A percentile compares a stretch with the other conserved stretches of the same genome.
Conservation (phyloP, 2,797 vertebrate species). For the Aratinga solstitialis region DNA sequence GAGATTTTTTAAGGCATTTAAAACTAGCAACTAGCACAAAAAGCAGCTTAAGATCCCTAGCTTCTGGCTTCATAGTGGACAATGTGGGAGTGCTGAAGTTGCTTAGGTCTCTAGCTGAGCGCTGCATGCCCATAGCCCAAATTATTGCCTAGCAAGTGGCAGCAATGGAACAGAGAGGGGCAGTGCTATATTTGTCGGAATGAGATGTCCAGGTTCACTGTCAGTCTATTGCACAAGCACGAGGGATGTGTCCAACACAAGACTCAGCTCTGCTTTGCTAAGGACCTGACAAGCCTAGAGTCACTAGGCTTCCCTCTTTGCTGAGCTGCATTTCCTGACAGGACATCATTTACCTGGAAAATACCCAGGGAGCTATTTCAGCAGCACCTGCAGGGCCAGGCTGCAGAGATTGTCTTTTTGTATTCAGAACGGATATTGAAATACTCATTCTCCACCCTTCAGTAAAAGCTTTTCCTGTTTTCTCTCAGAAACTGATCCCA, state of each 20-base stretch:
- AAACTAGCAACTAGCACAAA: neutral
- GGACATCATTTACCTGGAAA: neutral
- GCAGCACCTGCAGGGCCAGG: neutral
- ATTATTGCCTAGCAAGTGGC: neutral
- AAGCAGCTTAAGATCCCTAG: neutral
- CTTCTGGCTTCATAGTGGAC: neutral
- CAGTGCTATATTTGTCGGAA: neutral
- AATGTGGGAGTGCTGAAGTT: neutral
- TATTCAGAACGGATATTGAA: neutral
- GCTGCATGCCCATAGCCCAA: neutral
- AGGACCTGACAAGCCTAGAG: neutral
- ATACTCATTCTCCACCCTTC: neutral
- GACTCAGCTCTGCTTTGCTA: neutral
- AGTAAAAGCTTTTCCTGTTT: neutral
- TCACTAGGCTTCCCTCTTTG: neutral
- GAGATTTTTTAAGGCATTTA: neutral
- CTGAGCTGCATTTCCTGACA: neutral
- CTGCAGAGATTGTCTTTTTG: neutral
- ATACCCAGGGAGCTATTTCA: neutral
- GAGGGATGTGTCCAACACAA: neutral
- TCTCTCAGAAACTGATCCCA: neutral
- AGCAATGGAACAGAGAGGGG: neutral
- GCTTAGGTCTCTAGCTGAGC: neutral
- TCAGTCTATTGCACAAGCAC: fast-evolving
- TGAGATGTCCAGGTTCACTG: neutral